Evolutionary conservation across 1,140 invertebrate genomes (phyloP), one percentile per base, ranked within the genome.

Genomic region (Drosophila sulfurigaster): DNA sequence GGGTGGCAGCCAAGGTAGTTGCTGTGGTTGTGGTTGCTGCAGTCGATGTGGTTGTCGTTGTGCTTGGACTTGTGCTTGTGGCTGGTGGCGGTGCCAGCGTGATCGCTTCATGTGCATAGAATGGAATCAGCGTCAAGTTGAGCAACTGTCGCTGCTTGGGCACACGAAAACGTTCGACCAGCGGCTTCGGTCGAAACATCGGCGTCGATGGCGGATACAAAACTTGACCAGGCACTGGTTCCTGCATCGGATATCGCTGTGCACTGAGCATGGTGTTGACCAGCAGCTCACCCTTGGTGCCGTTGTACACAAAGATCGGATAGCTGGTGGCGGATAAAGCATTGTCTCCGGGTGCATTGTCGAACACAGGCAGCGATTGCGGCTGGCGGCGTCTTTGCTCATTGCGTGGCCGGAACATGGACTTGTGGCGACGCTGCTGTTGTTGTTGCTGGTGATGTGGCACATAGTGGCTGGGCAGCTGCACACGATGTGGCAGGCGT

Each of bases 81-180:
- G 32, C 32, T 38, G 35, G 35, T 38, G 6, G 35, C 2, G 35
- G 35, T 10, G 35, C 35, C 10, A 38, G 0, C 1, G 73, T 57
- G n/a, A 92, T 89, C 0, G 91, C 91, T 48, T 92, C 91, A 56
- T 92, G 88, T 0, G 91, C 91, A 28, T 92, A 92, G 51, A 92
- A 92, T 1, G 91, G 91, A 43, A 92, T 92, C 5, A 92, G 56
- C 0, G 91, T 92, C 1, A 92, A 67, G 32, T 92, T 92, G 0
- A 89, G 60, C 32, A 79, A 46, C 56, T 79, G 57, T 49, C 49
- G 43, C 5, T 75, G 70, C 0, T 65, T 74, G n/a, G 89, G 89
- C 63, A 82, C 3, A 0, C 71, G 89, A 16, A 91, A 81, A 0
- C 76, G 80, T 48, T 91, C 78, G 32, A 91, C 87, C 49, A 91